phyloP scores from a whole-genome alignment of 2,888 invertebrate genomes.

The Zygogramma bicolorata region DNA sequence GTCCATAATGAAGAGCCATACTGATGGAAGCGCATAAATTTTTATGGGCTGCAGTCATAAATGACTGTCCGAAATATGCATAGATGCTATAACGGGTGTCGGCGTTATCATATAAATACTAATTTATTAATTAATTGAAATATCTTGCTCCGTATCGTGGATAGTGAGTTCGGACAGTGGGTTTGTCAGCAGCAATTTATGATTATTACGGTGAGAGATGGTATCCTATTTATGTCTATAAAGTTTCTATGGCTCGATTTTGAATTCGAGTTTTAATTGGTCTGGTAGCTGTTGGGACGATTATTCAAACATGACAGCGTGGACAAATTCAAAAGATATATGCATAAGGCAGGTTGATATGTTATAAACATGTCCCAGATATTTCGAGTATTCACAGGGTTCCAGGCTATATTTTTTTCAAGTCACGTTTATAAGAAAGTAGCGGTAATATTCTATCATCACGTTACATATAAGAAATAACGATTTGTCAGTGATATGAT shows the following conservation, averaged over 20 bases:
- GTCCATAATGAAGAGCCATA: slow-evolving; percentile 38
- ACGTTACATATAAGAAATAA: too few species aligned
- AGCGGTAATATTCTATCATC: too few species aligned
- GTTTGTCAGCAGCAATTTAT: slow-evolving; percentile 1
- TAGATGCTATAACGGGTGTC: slow-evolving; percentile 22
- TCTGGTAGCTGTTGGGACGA: not conserved
- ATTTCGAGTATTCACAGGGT: too few species aligned
- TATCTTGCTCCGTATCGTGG: slow-evolving; percentile 12
- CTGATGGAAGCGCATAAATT: slow-evolving; percentile 33
- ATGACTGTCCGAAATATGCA: slow-evolving; percentile 31
- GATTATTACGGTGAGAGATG: not conserved
- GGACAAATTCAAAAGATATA: not conserved
- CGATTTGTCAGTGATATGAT: too few species aligned
- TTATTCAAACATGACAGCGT: not conserved
- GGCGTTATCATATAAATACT: slow-evolving; percentile 24
- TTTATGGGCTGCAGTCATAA: slow-evolving; percentile 30
- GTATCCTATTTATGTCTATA: slow-evolving; percentile 3
- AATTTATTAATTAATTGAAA: slow-evolving; percentile 30
- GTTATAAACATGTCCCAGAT: too few species aligned
- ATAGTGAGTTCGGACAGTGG: slow-evolving; percentile 10
- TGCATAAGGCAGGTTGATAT: too few species aligned
- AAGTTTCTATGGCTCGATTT: not conserved
- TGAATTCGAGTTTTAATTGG: not conserved
- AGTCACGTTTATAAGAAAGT: too few species aligned
- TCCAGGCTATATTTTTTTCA: too few species aligned